Base-by-base conservation (phyloP, 1,140 invertebrate genomes). In the Scylla paramamosain region DNA sequence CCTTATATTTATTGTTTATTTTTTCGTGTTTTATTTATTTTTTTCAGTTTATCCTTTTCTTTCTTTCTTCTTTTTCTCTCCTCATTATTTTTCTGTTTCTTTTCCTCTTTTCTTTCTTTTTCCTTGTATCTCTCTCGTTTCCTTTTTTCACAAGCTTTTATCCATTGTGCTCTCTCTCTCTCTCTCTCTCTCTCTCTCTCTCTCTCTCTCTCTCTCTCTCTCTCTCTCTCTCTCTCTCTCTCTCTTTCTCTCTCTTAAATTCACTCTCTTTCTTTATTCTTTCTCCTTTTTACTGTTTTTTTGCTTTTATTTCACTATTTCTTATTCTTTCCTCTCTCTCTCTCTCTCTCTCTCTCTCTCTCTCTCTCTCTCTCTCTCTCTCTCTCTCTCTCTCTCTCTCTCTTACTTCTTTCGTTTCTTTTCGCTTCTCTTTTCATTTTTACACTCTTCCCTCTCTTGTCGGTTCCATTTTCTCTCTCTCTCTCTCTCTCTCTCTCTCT, bases 401-500 rank as follows among this genome's bases (percentile, higher is more conserved):
- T 31, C 29, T 31, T 10, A 2, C 32, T 90, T 90, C n/a, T n/a
- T 45, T 31, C 46, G 0, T 90, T 45, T 45, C 46, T 6, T 90
- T 45, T 7, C 16, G 1, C 14, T 31, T 46, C 20, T 46, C 32
- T 20, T 7, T 32, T 87, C 10, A 12, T 89, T 16, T 39, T 45
- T 52, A 16, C 46, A 14, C 10, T 90, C 32, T 39, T 90, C 25
- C 39, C 39, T 45, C 7, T 28, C 32, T 32, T n/a, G 16, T 32
- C 32, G 1, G 25, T 52, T 45, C 10, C 28, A 16, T 91, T 91
- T 91, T 28, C 52, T 67, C 89, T 52, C 89, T 48, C 46, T 67
- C 45, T 91, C 89, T 52, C 52, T 67, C 29, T 91, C 89, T 67
- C 67, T 77, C 67, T 77, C 67, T 77, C 67, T 77, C 67, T 77